Percentiles rank a stretch among this genome's conserved stretches.
phyloP scores from a whole-genome alignment of 2,797 vertebrate species.

The Myioborus melanocephalus region DNA sequence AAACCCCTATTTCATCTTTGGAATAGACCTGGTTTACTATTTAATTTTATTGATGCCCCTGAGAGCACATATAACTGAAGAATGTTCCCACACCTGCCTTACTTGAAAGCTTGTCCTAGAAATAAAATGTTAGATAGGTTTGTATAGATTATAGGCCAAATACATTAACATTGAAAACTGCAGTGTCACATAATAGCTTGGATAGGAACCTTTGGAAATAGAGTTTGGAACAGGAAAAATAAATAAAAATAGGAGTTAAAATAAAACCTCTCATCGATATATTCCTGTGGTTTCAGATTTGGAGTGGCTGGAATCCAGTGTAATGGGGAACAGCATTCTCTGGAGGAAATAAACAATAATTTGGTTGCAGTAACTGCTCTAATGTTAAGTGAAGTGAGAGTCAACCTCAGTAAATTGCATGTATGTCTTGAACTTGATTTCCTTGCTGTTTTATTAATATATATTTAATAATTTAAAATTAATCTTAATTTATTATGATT shows the following conservation, averaged over 20 bases:
- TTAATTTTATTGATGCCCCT: background rate
- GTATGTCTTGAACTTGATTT: background rate
- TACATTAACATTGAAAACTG: background rate
- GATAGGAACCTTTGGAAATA: background rate
- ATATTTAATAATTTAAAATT: background rate
- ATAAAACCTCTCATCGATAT: background rate
- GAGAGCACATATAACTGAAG: background rate
- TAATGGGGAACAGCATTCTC: background rate
- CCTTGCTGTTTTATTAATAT: background rate
- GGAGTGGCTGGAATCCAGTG: background rate
- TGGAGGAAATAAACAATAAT: background rate
- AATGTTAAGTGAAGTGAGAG: background rate
- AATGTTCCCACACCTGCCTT: background rate
- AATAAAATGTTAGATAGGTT: background rate
- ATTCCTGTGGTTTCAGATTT: fast-evolving
- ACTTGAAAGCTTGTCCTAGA: background rate
- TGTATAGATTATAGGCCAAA: background rate
- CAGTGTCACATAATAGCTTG: no score
- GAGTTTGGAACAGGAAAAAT: background rate
- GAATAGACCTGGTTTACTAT: background rate
- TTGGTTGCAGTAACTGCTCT: background rate
- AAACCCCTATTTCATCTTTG: background rate
- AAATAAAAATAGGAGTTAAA: background rate
- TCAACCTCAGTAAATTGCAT: background rate
- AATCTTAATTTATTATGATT: background rate